Evolutionary conservation across 2,888 invertebrate genomes (phyloP).

Genomic region (Gasteruption jaculator): DNA sequence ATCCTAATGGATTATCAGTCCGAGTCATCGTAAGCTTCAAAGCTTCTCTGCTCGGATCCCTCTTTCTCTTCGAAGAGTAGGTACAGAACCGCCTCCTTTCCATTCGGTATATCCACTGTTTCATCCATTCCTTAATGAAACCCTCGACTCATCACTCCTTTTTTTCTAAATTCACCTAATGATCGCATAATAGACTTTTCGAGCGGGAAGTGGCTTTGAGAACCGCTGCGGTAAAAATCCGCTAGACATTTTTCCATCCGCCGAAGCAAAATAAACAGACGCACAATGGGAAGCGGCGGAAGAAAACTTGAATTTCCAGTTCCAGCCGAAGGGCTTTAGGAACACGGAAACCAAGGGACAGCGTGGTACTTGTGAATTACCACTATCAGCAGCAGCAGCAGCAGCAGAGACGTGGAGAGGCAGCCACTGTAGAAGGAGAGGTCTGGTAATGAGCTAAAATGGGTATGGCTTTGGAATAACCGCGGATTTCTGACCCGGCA

Average conservation of each 20-base stretch:
- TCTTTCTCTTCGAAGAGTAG: slow-evolving; percentile 17
- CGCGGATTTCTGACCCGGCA: slow-evolving; percentile 25
- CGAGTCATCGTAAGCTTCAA: slow-evolving; percentile 51
- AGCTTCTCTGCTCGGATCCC: slow-evolving; percentile 34
- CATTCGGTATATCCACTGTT: slow-evolving; percentile 45
- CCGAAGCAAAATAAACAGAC: too few species aligned
- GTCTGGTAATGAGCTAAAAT: slow-evolving; percentile 36
- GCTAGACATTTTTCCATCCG: too few species aligned
- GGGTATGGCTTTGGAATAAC: slow-evolving; percentile 35
- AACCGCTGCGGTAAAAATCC: too few species aligned
- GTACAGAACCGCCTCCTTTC: slow-evolving; percentile 37
- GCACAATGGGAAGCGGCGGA: too few species aligned
- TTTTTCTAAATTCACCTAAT: slow-evolving; percentile 44
- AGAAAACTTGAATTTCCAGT: too few species aligned
- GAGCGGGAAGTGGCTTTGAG: too few species aligned
- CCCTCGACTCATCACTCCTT: slow-evolving; percentile 39
- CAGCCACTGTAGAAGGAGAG: neutral
- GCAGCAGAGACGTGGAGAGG: neutral
- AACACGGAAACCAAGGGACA: too few species aligned
- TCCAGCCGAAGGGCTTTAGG: too few species aligned
- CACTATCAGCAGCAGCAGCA: too few species aligned
- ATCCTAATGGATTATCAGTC: slow-evolving; percentile 53
- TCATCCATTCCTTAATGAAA: slow-evolving; percentile 49
- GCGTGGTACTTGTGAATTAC: too few species aligned
- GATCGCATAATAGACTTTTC: too few species aligned